phyloP scores from a whole-genome alignment of 2,888 invertebrate genomes.

The Pristionchus entomophagus region DNA sequence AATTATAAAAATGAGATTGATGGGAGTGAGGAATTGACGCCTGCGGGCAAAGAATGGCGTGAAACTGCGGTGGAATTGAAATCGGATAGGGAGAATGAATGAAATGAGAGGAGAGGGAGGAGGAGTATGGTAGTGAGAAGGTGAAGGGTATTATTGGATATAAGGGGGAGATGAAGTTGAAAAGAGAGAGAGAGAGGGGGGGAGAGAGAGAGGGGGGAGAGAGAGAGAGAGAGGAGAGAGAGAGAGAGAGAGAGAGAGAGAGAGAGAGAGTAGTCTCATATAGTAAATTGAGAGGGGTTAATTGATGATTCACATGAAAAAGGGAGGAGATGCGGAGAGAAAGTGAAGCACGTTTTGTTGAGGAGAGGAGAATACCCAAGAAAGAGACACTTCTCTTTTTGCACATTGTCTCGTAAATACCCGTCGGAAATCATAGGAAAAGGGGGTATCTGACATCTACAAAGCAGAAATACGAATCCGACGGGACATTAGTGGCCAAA shows the following conservation, averaged over 20 bases:
- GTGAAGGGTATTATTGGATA: not conserved
- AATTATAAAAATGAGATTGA: not conserved
- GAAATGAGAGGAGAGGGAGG: not conserved
- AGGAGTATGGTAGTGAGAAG: not conserved
- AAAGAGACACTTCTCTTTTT: not conserved
- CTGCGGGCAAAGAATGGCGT: not conserved
- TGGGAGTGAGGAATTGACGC: not conserved
- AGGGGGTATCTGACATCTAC: not conserved
- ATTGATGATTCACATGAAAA: conserved; percentile 37
- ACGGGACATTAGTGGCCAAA: not conserved
- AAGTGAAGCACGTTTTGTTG: not conserved
- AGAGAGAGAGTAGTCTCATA: not conserved
- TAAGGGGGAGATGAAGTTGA: not conserved
- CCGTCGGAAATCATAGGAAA: no score
- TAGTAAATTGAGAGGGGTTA: conserved; percentile 41
- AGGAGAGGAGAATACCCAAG: not conserved
- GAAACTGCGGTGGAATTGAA: conserved; percentile 10
- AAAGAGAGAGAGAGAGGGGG: not conserved
- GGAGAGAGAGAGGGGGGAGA: not conserved
- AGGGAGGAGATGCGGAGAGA: not conserved
- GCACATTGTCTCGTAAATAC: not conserved
- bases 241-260: not conserved
- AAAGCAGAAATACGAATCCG: not conserved
- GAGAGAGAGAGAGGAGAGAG: not conserved
- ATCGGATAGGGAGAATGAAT: not conserved